Percentiles rank a stretch among this genome's conserved stretches.
Evolutionary conservation across 2,113 vertebrate genomes (phyloP).

Genomic region (Amblyornis subalaris): DNA sequence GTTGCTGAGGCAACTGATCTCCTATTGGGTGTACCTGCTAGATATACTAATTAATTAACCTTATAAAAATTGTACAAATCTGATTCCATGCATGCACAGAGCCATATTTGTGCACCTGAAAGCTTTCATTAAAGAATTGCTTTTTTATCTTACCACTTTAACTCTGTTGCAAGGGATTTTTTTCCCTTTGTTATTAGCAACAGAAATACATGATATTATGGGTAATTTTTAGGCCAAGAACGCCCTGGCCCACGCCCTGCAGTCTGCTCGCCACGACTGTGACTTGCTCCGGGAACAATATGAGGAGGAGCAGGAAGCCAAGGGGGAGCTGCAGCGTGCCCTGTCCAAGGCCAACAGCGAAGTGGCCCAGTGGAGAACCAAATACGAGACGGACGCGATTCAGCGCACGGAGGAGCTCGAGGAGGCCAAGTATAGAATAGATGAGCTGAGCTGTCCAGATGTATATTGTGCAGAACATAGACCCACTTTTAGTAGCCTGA

Average conservation of each 20-base stretch:
- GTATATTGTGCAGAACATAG: neutral
- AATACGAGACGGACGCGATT: slow-evolving; percentile 63
- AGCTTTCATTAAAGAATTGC: too few relatives aligned
- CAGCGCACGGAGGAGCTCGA: slow-evolving; percentile 87
- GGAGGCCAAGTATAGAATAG: slow-evolving; percentile 79
- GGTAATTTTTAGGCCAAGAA: slow-evolving; percentile 76
- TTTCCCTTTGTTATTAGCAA: too few relatives aligned
- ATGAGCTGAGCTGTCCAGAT: neutral
- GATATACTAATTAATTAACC: too few relatives aligned
- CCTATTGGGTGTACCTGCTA: too few relatives aligned
- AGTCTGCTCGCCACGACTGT: slow-evolving; percentile 60
- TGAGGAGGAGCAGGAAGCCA: slow-evolving; percentile 47
- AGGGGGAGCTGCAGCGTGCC: slow-evolving; percentile 9
- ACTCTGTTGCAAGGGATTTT: too few relatives aligned
- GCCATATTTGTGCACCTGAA: too few relatives aligned
- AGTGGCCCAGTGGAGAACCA: slow-evolving; percentile 45
- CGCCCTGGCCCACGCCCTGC: slow-evolving; percentile 77
- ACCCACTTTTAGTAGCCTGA: neutral
- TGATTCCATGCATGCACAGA: too few relatives aligned
- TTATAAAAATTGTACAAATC: too few relatives aligned
- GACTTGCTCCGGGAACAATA: slow-evolving; percentile 30
- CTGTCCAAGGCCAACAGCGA: slow-evolving; percentile 25
- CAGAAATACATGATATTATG: neutral
- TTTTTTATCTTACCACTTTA: too few relatives aligned
- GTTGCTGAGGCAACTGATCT: too few relatives aligned